These are phyloP conservation scores for Tanaodytes sp. DNA, from an alignment of 2,888 invertebrate genomes.

Conservation along the genomic window DNA sequence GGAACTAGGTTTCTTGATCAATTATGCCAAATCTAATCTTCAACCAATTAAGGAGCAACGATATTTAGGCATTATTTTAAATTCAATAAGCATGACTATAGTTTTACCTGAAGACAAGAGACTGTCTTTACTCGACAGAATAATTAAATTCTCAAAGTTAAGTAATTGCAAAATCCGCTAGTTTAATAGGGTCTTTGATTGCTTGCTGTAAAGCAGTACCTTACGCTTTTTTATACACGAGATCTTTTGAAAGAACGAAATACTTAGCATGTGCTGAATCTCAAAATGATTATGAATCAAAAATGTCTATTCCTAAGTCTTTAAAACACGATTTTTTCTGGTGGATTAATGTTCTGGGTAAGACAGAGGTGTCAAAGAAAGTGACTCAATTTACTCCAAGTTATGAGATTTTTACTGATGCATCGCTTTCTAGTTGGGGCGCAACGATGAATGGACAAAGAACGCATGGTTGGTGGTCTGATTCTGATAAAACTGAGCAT, in stretches of 20 bases:
- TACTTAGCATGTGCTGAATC: slow-evolving; percentile 8
- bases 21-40: slow-evolving; percentile 3
- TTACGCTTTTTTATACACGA: slow-evolving; percentile 9
- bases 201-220: slow-evolving; percentile 10
- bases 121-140: not conserved
- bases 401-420: slow-evolving; percentile 38
- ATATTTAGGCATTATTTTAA: slow-evolving; percentile 13
- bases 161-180: slow-evolving; percentile 5
- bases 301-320: not conserved
- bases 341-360: slow-evolving; percentile 34
- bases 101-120: slow-evolving; percentile 15
- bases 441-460: slow-evolving; percentile 27
- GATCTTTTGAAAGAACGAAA: slow-evolving; percentile 9
- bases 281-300: slow-evolving; percentile 9
- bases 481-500: slow-evolving; percentile 32
- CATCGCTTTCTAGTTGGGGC: slow-evolving; percentile 55
- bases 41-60: not conserved
- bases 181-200: slow-evolving; percentile 7
- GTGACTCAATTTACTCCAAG: not conserved
- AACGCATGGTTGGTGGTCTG: slow-evolving; percentile 51
- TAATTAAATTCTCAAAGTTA: not conserved
- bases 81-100: slow-evolving; percentile 4
- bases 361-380: slow-evolving; percentile 6
- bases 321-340: slow-evolving; percentile 19
- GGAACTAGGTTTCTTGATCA: slow-evolving; percentile 8